Evolutionary conservation across 2,888 invertebrate genomes (phyloP).

Genomic region (Chironomus tentans): DNA sequence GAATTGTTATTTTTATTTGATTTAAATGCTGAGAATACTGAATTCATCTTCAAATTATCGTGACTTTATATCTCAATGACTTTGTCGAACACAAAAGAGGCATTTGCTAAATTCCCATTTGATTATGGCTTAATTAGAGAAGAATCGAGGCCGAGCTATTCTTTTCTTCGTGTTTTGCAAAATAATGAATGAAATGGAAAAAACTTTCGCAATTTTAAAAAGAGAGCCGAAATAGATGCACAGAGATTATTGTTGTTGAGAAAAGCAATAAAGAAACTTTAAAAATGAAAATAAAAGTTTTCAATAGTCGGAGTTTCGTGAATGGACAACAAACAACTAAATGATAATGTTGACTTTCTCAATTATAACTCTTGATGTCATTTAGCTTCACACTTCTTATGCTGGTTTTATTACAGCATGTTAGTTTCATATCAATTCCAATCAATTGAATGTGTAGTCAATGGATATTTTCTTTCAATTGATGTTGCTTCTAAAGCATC

Average conservation of each 20-base stretch:
- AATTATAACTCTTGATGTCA: slow-evolving; percentile 11
- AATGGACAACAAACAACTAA: background rate
- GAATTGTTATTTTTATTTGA: slow-evolving; percentile 34
- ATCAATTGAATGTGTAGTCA: background rate
- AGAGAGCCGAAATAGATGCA: background rate
- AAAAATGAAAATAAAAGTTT: background rate
- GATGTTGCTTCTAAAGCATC: background rate
- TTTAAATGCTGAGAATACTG: slow-evolving; percentile 43
- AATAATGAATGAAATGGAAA: background rate
- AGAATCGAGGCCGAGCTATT: background rate
- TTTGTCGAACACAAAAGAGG: background rate
- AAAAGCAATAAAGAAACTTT: background rate
- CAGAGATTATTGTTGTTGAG: background rate
- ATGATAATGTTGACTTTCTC: background rate
- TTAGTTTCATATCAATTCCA: background rate
- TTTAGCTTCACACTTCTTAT: background rate
- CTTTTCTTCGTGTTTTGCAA: background rate
- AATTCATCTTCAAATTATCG: slow-evolving; percentile 37
- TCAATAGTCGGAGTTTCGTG: background rate
- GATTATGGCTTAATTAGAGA: background rate
- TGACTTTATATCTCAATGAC: background rate
- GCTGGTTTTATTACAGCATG: slow-evolving; percentile 21
- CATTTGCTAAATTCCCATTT: background rate
- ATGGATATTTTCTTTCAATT: background rate
- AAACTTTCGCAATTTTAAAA: background rate